phyloP scores from a whole-genome alignment of 2,888 invertebrate genomes.

The Drosophila histrio region DNA sequence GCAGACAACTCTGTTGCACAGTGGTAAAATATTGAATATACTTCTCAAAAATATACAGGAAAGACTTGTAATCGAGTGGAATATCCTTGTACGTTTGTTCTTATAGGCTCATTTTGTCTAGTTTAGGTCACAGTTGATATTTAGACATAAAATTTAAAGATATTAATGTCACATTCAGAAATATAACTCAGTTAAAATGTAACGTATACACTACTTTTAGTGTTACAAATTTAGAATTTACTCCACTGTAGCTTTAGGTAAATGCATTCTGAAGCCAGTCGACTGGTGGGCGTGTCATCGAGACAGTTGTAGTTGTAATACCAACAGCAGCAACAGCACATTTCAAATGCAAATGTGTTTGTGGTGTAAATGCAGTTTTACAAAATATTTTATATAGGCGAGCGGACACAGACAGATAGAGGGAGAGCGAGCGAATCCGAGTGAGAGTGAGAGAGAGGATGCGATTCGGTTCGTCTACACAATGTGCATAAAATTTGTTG shows the following conservation, averaged over 20 bases:
- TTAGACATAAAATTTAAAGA: too few relatives aligned
- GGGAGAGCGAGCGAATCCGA: not conserved
- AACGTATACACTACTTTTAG: not conserved
- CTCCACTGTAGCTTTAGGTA: slow-evolving; percentile 39
- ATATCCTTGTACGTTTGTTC: too few relatives aligned
- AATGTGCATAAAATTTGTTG: slow-evolving; percentile 74
- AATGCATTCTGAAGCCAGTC: slow-evolving; percentile 32
- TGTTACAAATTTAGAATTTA: not conserved
- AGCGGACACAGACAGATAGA: slow-evolving; percentile 32
- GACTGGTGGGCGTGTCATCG: slow-evolving; percentile 50
- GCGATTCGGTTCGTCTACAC: slow-evolving; percentile 37
- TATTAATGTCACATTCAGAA: too few relatives aligned
- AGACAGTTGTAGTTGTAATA: slow-evolving; percentile 63
- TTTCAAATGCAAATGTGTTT: slow-evolving; percentile 78
- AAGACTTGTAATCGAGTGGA: too few relatives aligned
- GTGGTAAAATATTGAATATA: slow-evolving; percentile 15
- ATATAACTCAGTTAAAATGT: too few relatives aligned
- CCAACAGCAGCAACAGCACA: slow-evolving; percentile 42
- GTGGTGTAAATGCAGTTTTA: slow-evolving; percentile 79
- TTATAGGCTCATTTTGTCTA: too few relatives aligned
- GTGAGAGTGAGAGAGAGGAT: not conserved
- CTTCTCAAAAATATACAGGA: too few relatives aligned
- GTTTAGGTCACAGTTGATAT: too few relatives aligned
- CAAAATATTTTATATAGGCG: slow-evolving; percentile 73
- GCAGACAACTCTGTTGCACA: slow-evolving; percentile 35